Conservation (phyloP, 2,888 invertebrate species). For the Acronicta aceris region DNA sequence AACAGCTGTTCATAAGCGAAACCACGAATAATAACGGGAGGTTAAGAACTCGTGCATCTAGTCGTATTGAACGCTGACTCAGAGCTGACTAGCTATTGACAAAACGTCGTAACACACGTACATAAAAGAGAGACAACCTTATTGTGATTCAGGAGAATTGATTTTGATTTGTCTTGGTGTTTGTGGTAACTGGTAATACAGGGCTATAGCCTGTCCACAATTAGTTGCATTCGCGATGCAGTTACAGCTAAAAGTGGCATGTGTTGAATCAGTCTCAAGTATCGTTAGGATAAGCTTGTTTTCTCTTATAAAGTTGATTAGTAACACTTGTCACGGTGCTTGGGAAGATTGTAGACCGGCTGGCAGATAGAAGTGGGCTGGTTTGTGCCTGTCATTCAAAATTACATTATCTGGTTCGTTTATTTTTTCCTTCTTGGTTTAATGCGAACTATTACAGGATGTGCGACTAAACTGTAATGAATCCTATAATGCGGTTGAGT, state of each 20-base stretch:
- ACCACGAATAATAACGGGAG: slow-evolving; percentile 67
- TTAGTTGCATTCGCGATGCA: slow-evolving; percentile 66
- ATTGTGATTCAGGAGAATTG: slow-evolving; percentile 20
- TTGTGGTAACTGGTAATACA: slow-evolving; percentile 38
- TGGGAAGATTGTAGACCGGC: slow-evolving; percentile 27
- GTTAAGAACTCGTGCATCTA: slow-evolving; percentile 80
- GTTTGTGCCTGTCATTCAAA: not conserved
- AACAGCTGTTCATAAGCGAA: slow-evolving; percentile 66
- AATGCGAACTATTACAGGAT: not conserved
- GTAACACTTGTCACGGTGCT: slow-evolving; percentile 31
- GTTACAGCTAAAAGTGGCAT: slow-evolving; percentile 61
- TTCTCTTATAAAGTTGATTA: slow-evolving; percentile 44
- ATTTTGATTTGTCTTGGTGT: slow-evolving; percentile 20
- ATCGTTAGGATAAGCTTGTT: slow-evolving; percentile 36
- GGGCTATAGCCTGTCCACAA: slow-evolving; percentile 51
- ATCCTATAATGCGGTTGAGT: too few relatives aligned
- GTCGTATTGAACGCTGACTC: slow-evolving; percentile 81
- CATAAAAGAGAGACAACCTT: slow-evolving; percentile 33
- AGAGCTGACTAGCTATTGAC: slow-evolving; percentile 41
- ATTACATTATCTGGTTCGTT: not conserved
- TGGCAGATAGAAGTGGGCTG: not conserved
- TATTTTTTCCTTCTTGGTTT: not conserved
- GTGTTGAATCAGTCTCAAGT: slow-evolving; percentile 46
- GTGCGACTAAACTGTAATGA: not conserved
- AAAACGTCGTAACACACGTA: slow-evolving; percentile 45